Evolutionary conservation across 92 coral and sea anemone species (phyloP), one percentile per base, ranked within the genome.

Genomic region (Ricordea florida): DNA sequence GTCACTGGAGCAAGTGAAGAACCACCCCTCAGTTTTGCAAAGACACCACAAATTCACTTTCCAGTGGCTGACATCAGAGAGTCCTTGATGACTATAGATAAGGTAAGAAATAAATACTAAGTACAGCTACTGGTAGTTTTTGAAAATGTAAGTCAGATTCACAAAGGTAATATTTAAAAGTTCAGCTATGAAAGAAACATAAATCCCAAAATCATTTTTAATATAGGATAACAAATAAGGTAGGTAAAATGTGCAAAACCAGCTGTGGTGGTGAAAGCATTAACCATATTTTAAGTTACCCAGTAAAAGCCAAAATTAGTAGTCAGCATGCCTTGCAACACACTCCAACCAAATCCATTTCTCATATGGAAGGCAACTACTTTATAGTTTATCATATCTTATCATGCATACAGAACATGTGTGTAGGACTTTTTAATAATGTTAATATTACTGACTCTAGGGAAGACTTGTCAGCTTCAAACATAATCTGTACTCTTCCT

Each of bases 1-100:
- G 57, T 49, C 13, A 49, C 57, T 49, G 77, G 77, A 28, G 24
- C 64, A 33, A 35, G 38, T 51, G 48, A 69, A 31, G 77, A 69
- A 21, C 77, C 62, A 22, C 5, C 32, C 58, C 62, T 69, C 2
- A 63, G 10, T 43, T 62, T 62, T 62, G 70, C 43, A 24, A 62
- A 18, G 70, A 43, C 46, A 18, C 70, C 70, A 10, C 70, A 34
- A 16, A 62, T 22, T 62, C 52, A 62, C 27, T 62, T 62, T 62
- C 50, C 47, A 37, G 40, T 44, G 6, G 41, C 58, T 10, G 57
- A 66, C 24, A 29, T 52, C 51, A 45, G 23, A 16, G 73, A n/a
- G 18, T 16, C 51, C 51, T 44, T 44, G 51, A n/a, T n/a, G n/a
- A 44, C 51, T 44, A 11, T 23, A 44, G 51, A 44, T 44, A 23